These are phyloP conservation scores for Fregata magnificens DNA, from an alignment of 2,113 vertebrate genomes.

Conservation along the genomic window DNA sequence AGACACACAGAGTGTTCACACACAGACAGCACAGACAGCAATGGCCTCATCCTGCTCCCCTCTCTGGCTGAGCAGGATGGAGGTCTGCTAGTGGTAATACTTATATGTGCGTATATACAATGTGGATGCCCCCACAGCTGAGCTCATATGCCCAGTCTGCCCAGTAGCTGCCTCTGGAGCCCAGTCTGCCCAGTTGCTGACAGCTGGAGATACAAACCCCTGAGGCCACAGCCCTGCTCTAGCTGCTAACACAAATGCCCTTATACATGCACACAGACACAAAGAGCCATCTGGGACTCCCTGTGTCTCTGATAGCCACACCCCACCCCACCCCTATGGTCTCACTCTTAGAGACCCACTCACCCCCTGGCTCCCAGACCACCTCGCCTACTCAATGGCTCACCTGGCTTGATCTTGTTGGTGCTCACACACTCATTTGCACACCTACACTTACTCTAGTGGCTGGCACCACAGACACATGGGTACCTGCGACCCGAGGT, in stretches of 20 bases:
- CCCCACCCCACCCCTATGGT: rapidly evolving
- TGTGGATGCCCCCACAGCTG: neutral
- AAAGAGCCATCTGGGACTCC: neutral
- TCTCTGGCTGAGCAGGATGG: neutral
- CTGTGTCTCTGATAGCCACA: rapidly evolving
- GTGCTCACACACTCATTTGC: neutral
- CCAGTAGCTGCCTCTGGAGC: neutral
- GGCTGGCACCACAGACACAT: rapidly evolving
- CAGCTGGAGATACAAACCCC: neutral
- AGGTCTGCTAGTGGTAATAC: neutral
- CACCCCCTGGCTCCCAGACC: rapidly evolving
- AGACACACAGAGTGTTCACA: neutral
- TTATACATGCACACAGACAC: neutral
- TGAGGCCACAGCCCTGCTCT: neutral
- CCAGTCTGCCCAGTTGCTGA: neutral
- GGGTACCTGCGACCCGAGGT: rapidly evolving
- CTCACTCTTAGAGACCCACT: neutral
- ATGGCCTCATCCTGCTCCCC: neutral
- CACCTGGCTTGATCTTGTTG: neutral
- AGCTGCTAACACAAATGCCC: neutral
- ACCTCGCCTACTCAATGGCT: neutral
- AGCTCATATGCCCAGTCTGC: neutral
- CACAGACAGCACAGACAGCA: neutral
- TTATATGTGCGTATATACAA: neutral
- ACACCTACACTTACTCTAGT: neutral